Evolutionary conservation across 1,140 invertebrate genomes (phyloP), one percentile per base, ranked within the genome.

Genomic region (Drosophila orosa): DNA sequence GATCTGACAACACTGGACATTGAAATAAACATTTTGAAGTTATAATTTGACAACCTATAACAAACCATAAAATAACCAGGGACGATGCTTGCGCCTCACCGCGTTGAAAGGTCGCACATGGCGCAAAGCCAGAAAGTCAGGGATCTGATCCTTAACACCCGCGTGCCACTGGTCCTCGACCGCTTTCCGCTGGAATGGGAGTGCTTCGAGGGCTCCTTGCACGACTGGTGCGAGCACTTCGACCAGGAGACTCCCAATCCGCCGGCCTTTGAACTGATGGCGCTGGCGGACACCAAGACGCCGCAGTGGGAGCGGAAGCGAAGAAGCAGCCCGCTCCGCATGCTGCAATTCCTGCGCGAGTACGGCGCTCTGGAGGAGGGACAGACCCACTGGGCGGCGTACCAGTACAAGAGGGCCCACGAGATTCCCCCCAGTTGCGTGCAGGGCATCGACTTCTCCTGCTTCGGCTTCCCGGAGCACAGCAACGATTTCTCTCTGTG

Each of bases 401-500:
- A 83, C 93, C 95, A 83, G 87, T 97, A 79, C 84, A 74, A 83
- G 62, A 68, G 83, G 19, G 50, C 85, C 40, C 50, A 83, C 29
- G 68, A 81, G 52, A 15, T 91, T 10, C 81, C 86, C 13, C 60
- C 45, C 3, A 39, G 27, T 55, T 92, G 78, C 66, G 12, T 55
- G 3, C 65, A 78, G 25, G 78, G 79, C 52, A 84, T 87, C 42
- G 74, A 89, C 74, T 91, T 92, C 80, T 61, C 72, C 42, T 60
- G 69, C 45, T 95, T 98, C 92, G 97, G 97, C 4, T 96, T 97
- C 91, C 85, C 61, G 7, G 68, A 90, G 2, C 94, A 95, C 39
- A 93, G 94, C 66, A 93, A 94, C 68, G 95, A 98, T 56, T 96
- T 95, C 48, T 98, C 97, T 35, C 93, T 98, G 13, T 99, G 98